These are phyloP conservation scores for Apostichopus californicus DNA, from an alignment of 35 echinoderm and acorn worm species.

Conservation along the genomic window DNA sequence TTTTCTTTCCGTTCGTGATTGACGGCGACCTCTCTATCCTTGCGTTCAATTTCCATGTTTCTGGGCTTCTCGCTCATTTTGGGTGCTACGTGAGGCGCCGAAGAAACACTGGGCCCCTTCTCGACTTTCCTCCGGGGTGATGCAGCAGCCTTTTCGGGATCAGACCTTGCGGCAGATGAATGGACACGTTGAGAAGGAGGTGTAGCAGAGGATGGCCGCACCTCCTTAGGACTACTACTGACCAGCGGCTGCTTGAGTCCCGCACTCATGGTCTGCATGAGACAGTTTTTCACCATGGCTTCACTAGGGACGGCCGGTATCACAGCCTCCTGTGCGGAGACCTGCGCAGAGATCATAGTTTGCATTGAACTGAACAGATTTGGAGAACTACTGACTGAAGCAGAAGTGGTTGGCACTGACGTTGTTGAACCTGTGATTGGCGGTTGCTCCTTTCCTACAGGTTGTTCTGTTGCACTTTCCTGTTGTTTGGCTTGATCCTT, in stretches of 20 bases:
- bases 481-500: conserved; percentile 1
- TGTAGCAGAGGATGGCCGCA: not conserved
- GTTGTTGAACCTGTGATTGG: not conserved
- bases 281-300: conserved; percentile 41
- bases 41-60: not conserved
- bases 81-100: not conserved
- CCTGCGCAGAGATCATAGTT: not conserved
- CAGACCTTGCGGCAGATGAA: not conserved
- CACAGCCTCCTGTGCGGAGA: conserved; percentile 30
- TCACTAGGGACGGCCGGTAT: conserved; percentile 46
- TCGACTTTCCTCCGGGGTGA: not conserved
- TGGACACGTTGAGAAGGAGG: conserved; percentile 5
- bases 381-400: not conserved
- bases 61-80: not conserved
- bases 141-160: not conserved
- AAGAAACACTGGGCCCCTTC: not conserved
- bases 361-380: conserved; percentile 41
- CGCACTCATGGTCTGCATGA: conserved; percentile 20
- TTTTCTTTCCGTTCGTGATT: conserved; percentile 37
- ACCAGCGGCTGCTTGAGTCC: not conserved
- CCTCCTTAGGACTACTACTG: not conserved
- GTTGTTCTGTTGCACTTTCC: not conserved
- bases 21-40: not conserved
- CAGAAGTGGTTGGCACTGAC: not conserved
- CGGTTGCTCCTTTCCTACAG: not conserved